Evolutionary conservation across 2,113 vertebrate species (phyloP), one percentile per base, ranked within the genome.

Genomic region (Antidorcas marsupialis): DNA sequence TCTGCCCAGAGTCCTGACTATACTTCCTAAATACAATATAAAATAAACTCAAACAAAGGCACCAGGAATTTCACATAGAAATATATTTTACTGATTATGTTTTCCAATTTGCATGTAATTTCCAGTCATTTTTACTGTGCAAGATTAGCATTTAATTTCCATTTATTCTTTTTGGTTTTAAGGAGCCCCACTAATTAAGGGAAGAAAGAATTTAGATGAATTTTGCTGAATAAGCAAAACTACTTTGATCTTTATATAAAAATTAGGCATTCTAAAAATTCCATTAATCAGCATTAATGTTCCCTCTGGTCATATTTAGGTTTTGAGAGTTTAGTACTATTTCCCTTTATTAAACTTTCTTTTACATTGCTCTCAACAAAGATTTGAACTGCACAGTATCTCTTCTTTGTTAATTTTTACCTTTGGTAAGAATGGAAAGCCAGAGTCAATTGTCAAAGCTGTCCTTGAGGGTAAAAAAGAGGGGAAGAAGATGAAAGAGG

Each of bases 131-230:
- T 96, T 97, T 97, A 94, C 39, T 25, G 3, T 89, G 71, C 16
- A 97, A 89, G 95, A 96, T 94, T 97, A 95, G 47, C 57, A 95
- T 82, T 97, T 97, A 98, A 97, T 96, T 97, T 30, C 3, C 43
- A 89, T 74, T 91, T n/a, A 60, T 84, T 97, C 16, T 92, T 97
- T 93, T 39, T 87, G 25, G 19, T 13, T 93, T 93, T 62, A 89
- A 47, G 36, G 27, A 92, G 10, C 50, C 25, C 30, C 27, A 57
- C 95, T 97, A 95, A 95, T 96, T 95, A 97, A 97, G 89, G 91
- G 93, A 39, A 92, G 39, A 86, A 39, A 94, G 39, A 86, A 95
- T 96, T 94, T 93, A 87, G 57, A 97, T 87, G 57, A 96, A 82
- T 95, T 89, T 83, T 95, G 92, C 97, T 95, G 83, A 96, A 76